Base-by-base conservation (phyloP, 2,888 invertebrate species). In the Geophilus truncorum region DNA sequence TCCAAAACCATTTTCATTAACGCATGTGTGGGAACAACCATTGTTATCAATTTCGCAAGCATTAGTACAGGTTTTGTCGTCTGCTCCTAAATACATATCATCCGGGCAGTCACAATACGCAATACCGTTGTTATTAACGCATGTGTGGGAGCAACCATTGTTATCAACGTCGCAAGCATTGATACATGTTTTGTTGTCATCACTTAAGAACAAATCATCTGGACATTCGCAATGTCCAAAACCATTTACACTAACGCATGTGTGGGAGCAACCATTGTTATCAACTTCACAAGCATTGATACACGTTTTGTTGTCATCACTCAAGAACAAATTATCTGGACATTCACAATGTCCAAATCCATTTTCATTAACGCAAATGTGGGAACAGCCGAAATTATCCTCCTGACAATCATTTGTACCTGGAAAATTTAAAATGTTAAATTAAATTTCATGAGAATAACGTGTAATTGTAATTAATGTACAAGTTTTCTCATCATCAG, bases 351-450 rank as follows among this genome's bases (percentile, higher is more conserved):
- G 83, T 83, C 85, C 86, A 9, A 86, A 86, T 45, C 88, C 88
- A 2, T 84, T 80, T 3, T 85, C 86, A 82, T 88, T 88, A 82
- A 87, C 83, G 83, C 88, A 88, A 23, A 86, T 84, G 5, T 87
- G 86, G 78, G 85, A 85, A 82, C 87, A 87, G 40, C 85, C 86
- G 32, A 86, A 87, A 81, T 86, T 87, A 80, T 85, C 84, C 82
- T 83, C 82, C 12, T 85, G 85, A 83, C 88, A 89, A 82, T 88
- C 88, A 82, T 87, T 85, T 80, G 86, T 84, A 84, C 86, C 88
- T 84, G n/a, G 79, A 82, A 82, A 75, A 51, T 15, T 32, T 15
- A 23, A 75, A 75, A 4, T n/a, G n/a, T n/a, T n/a, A n/a, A n/a
- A n/a, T n/a, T n/a, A n/a, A n/a, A n/a, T n/a, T n/a, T n/a, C n/a